These are phyloP conservation scores for Perca flavescens DNA, from an alignment of 2,113 vertebrate species.

Conservation along the genomic window DNA sequence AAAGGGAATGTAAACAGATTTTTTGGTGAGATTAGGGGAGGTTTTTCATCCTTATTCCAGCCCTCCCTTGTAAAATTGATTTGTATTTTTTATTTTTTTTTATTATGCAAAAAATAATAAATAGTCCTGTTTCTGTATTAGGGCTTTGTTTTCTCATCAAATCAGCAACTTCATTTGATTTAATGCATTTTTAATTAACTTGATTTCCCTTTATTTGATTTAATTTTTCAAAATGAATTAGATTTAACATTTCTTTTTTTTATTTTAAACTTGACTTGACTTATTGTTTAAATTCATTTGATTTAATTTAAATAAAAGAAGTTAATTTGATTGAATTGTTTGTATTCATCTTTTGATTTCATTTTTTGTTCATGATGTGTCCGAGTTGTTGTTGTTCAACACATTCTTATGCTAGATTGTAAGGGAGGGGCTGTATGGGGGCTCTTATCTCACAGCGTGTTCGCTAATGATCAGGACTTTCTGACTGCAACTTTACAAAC, in stretches of 20 bases:
- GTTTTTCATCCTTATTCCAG: neutral
- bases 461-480: slow-evolving; percentile 10
- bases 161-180: neutral
- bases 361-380: neutral
- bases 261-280: neutral
- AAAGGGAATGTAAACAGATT: no score
- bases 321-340: neutral
- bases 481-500: neutral
- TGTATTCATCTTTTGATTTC: no score
- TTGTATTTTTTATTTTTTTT: neutral
- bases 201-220: no score
- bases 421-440: neutral
- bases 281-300: neutral
- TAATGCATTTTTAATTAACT: no score
- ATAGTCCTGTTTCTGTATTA: neutral
- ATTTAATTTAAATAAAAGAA: neutral
- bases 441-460: slow-evolving; percentile 34
- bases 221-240: neutral
- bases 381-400: neutral
- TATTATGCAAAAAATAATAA: neutral
- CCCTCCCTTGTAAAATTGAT: no score
- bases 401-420: neutral
- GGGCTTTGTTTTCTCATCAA: neutral
- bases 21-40: no score
- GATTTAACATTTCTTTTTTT: neutral